Conservation (phyloP, 2,113 vertebrate species). For the Mobula birostris region DNA sequence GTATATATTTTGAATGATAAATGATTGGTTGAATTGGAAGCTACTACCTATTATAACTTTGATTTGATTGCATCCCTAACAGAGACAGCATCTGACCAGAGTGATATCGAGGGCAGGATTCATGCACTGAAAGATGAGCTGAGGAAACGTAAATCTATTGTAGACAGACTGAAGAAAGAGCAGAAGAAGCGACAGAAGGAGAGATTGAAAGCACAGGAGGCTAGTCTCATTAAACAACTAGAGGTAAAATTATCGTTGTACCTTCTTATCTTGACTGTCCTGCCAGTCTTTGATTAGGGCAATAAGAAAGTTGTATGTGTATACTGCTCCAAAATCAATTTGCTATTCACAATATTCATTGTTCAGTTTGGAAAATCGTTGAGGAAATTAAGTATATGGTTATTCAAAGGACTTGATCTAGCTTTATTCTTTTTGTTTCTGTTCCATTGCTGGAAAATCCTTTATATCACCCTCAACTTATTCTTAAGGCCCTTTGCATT, state of each 20-base stretch:
- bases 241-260: conserved; percentile 63
- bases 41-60: background rate
- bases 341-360: background rate
- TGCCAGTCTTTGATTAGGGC: background rate
- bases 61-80: conserved; percentile 40
- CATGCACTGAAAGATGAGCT: conserved; percentile 83
- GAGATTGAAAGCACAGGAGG: conserved; percentile 85
- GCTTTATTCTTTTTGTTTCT: background rate
- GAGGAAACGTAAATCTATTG: conserved; percentile 78
- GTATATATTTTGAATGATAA: background rate
- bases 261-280: background rate
- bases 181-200: conserved; percentile 89
- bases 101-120: conserved; percentile 87
- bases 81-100: conserved; percentile 90
- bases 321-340: background rate
- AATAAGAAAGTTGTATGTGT: background rate
- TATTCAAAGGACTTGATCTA: background rate
- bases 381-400: background rate
- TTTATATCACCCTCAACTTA: background rate
- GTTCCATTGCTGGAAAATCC: background rate
- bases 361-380: background rate
- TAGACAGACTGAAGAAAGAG: conserved; percentile 85
- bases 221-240: conserved; percentile 82
- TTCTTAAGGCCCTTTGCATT: background rate
- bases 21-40: background rate